Percentiles rank a stretch among this genome's conserved stretches.
Evolutionary conservation across 2,888 invertebrate species (phyloP).

Genomic region (Ochropleura plecta): DNA sequence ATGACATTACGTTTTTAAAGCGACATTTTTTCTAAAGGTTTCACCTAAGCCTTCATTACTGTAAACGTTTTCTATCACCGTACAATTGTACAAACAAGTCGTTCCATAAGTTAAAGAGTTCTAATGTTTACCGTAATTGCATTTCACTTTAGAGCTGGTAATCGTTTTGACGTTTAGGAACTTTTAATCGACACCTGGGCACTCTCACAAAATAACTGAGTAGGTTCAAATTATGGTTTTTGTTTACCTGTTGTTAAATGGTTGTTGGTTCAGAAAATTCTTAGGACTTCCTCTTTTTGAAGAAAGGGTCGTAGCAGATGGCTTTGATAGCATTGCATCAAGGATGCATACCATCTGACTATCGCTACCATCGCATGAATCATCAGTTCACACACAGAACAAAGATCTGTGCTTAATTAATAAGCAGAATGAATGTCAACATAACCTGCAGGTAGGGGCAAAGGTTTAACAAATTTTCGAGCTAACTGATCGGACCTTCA

Average conservation of each 20-base stretch:
- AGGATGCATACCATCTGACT: not conserved
- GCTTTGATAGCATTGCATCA: not conserved
- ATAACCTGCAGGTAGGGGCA: slow-evolving; percentile 45
- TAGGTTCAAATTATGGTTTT: slow-evolving; percentile 51
- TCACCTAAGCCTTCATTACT: slow-evolving; percentile 85
- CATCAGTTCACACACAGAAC: slow-evolving; percentile 2
- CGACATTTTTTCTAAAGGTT: slow-evolving; percentile 78
- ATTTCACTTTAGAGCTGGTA: slow-evolving; percentile 53
- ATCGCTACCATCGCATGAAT: too few relatives aligned
- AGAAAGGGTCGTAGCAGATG: slow-evolving; percentile 9
- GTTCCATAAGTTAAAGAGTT: slow-evolving; percentile 74
- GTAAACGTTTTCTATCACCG: slow-evolving; percentile 85
- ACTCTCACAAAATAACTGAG: slow-evolving; percentile 58
- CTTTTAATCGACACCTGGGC: slow-evolving; percentile 64
- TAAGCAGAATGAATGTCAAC: slow-evolving; percentile 44
- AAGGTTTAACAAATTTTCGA: slow-evolving; percentile 48
- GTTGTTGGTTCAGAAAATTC: slow-evolving; percentile 56
- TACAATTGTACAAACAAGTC: slow-evolving; percentile 83
- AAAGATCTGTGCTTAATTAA: slow-evolving; percentile 50
- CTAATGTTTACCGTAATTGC: slow-evolving; percentile 75
- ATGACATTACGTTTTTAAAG: slow-evolving; percentile 87
- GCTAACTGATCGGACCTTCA: slow-evolving; percentile 59
- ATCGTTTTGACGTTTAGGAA: slow-evolving; percentile 62
- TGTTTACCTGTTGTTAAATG: slow-evolving; percentile 53
- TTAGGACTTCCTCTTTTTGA: slow-evolving; percentile 23